Evolutionary conservation across 2,888 invertebrate species (phyloP).

Genomic region (Epiperipatus broadwayi): DNA sequence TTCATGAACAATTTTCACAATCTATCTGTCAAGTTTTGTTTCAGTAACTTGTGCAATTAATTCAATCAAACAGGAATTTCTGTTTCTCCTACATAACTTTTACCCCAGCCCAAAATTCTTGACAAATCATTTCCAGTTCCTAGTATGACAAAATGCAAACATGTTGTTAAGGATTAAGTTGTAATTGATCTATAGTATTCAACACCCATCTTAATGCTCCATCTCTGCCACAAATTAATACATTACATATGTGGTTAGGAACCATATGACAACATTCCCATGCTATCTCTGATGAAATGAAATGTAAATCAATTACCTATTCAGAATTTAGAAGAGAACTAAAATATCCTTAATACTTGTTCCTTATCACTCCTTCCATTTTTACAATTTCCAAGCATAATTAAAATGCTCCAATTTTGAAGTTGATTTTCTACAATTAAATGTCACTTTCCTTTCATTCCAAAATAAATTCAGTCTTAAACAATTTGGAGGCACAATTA

Average conservation of each 20-base stretch:
- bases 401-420: constrained; percentile 64
- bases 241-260: constrained; percentile 27
- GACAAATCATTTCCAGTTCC: constrained; percentile 92
- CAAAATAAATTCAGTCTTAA: constrained; percentile 39
- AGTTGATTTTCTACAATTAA: constrained; percentile 37
- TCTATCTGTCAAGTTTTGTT: constrained; percentile 24
- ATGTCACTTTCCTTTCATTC: constrained; percentile 47
- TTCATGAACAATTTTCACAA: no score
- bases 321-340: constrained; percentile 66
- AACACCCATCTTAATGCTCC: constrained; percentile 82
- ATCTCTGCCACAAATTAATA: constrained; percentile 81
- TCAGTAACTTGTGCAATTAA: constrained; percentile 30
- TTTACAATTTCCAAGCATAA: constrained; percentile 61
- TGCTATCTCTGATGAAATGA: constrained; percentile 51
- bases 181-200: constrained; percentile 49
- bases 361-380: constrained; percentile 75
- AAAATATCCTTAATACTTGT: constrained; percentile 56
- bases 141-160: constrained; percentile 67
- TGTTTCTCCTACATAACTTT: constrained; percentile 44
- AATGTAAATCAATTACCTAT: constrained; percentile 49
- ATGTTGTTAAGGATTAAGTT: constrained; percentile 48
- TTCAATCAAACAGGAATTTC: constrained; percentile 43
- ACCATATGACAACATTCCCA: constrained; percentile 50
- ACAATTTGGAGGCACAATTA: constrained; percentile 69
- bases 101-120: constrained; percentile 71